Base-by-base conservation (phyloP, 2,113 vertebrate genomes). In the Craseonycteris thonglongyai region DNA sequence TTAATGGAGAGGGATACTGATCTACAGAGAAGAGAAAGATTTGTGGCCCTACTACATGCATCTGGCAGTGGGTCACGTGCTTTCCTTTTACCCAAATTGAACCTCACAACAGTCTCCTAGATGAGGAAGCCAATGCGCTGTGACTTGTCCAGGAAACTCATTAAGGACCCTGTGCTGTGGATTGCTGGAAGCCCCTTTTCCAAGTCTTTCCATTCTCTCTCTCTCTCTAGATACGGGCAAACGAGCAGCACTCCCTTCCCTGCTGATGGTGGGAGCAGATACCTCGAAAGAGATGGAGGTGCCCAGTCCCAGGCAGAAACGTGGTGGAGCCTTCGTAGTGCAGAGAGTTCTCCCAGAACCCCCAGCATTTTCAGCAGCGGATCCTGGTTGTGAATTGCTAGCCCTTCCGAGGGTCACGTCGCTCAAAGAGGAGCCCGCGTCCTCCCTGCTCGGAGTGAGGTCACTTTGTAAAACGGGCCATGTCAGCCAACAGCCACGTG, bases 401-500 rank as follows among this genome's bases (percentile, higher is more conserved):
- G 9, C 71, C 54, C 58, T 65, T 30, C 51, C 79, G 58, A 26
- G 54, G 0, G 40, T 65, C 76, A 66, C 65, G 82, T 68, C 75
- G 93, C 40, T 35, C 78, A 35, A 14, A 72, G 66, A 71, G 56
- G 88, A 81, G 68, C 74, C 2, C 63, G 0, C 11, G 58, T 56
- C 63, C 85, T 49, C 33, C 85, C 28, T 15, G 65, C 61, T 58
- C 24, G 0, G 35, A 61, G 28, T 4, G 56, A 82, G 90, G 86
- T 82, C 88, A 18, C 13, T 38, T 21, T 80, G 83, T 18, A 80
- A 89, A 81, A 69, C 6, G 80, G 0, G 22, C 76, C 35, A 14
- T 56, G 66, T 82, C 86, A 74, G 78, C 88, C 78, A 22, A 26
- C 26, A 59, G 56, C 81, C 65, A 72, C 56, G 54, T 35, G 18